Conservation (phyloP, 2,888 invertebrate species). For the Drosophila crucigera region DNA sequence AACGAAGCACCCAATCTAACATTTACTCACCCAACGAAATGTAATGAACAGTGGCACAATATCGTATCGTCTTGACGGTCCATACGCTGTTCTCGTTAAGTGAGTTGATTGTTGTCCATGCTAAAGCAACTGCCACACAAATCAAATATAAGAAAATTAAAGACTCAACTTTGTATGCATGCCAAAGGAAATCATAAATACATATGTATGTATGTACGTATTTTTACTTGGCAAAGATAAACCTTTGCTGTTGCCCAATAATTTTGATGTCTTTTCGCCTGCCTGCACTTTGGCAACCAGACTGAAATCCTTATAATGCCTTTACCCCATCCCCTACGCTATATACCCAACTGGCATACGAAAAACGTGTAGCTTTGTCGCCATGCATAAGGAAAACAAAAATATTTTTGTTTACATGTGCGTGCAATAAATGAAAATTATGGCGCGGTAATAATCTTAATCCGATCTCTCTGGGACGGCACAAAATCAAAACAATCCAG, state of each 20-base stretch:
- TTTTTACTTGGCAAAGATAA: slow-evolving; percentile 17
- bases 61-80: neutral
- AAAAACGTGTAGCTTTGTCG: slow-evolving; percentile 38
- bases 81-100: neutral
- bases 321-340: neutral
- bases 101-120: slow-evolving; percentile 21
- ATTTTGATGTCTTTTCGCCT: slow-evolving; percentile 38
- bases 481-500: slow-evolving; percentile 6
- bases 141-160: neutral
- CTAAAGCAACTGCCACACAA: slow-evolving; percentile 17
- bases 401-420: slow-evolving; percentile 73
- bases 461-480: slow-evolving; percentile 22
- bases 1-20: slow-evolving; percentile 5
- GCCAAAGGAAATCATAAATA: slow-evolving; percentile 7
- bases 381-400: slow-evolving; percentile 46
- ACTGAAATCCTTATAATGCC: slow-evolving; percentile 11
- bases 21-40: slow-evolving; percentile 40
- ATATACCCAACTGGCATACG: slow-evolving; percentile 17
- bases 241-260: slow-evolving; percentile 20
- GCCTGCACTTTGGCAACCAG: slow-evolving; percentile 64
- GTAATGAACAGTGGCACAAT: neutral
- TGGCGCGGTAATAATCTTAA: slow-evolving; percentile 49
- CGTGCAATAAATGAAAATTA: slow-evolving; percentile 25
- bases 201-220: neutral
- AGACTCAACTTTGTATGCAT: neutral